Evolutionary conservation across 1,140 invertebrate genomes (phyloP), one percentile per base, ranked within the genome.

Genomic region (Drosophila kepulauana): DNA sequence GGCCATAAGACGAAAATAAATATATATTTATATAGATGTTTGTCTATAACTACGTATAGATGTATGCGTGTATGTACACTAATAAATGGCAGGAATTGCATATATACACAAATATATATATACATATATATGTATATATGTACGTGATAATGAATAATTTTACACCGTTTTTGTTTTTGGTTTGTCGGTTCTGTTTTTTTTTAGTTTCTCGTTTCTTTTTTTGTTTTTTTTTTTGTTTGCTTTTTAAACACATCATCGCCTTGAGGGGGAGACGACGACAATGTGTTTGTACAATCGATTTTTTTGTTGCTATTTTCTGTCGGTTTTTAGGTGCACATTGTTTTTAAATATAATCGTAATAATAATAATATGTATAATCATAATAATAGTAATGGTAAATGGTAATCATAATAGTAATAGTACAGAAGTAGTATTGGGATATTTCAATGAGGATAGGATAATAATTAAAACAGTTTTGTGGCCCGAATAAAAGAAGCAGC

Each of bases 41-140:
- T 43, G 4, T 43, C 41, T 43, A 43, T 43, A 43, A 43, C 41
- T 86, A 78, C 79, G 70, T 78, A 75, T 81, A 77, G 8, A 43
- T 62, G 38, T 66, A 69, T 75, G 30, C 64, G 45, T 69, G 45
- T 65, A 61, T 66, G 48, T 71, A 71, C 61, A 71, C 61, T 71
- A 78, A 45, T 49, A 79, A 86, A 76, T 87, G 82, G 82, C 82
- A 86, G 82, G 82, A 86, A 82, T 85, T 77, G 72, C 66, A 68
- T 71, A 81, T 78, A 78, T 69, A 62, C 71, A 69, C 76, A 73
- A 7, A 13, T 57, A 54, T 54, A 54, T 35, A 54, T 35, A 35
- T 10, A 20, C 13, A 35, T 4, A 30, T n/a, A 54, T 33, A 54
- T 54, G 15, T 33, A 54, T 54, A 69, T 71, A 79, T 63, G 57